Base-by-base conservation (phyloP, 2,797 vertebrate genomes). In the Acanthurus lineatus region DNA sequence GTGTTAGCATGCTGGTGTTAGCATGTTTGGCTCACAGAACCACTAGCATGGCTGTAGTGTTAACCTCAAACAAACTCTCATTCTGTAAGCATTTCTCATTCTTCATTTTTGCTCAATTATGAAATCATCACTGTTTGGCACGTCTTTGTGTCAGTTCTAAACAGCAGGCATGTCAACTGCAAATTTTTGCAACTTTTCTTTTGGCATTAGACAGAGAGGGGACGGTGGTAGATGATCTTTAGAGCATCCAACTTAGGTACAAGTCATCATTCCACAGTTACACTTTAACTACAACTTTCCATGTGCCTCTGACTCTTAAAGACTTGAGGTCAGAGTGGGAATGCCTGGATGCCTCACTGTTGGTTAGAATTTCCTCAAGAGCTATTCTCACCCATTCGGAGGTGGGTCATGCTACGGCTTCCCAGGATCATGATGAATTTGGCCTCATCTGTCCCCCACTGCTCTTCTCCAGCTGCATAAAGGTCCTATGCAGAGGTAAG, bases 341-440 rank as follows among this genome's bases (percentile, higher is more conserved):
- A 70, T 63, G 59, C 35, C 20, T 10, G 19, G 19, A 84, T 61
- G 65, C 54, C 82, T 86, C 83, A 73, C 51, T 52, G 40, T 22
- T 4, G 22, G 32, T 35, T 73, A 83, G 25, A 72, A 82, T 75
- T 65, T 48, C 60, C 14, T 38, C 16, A 44, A 82, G 19, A 56
- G 57, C 42, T 11, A 57, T 42, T 76, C 96, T 96, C 73, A 99
- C 98, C 98, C 90, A 99, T 86, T 12, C 86, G 95, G 40, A 99
- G 97, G 88, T 99, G 98, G 78, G 96, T 95, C 82, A 95, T 93
- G 84, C 98, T 99, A 58, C 98, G 96, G 89, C 95, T 98, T 90
- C 98, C 98, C 88, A 99, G 91, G 88, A 99, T 96, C 91, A 96
- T 98, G 90, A 99, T 98, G 94, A 99, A 99, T 90, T 97, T 96